Conservation (phyloP, 2,113 vertebrate genomes). For the Corythoichthys intestinalis region DNA sequence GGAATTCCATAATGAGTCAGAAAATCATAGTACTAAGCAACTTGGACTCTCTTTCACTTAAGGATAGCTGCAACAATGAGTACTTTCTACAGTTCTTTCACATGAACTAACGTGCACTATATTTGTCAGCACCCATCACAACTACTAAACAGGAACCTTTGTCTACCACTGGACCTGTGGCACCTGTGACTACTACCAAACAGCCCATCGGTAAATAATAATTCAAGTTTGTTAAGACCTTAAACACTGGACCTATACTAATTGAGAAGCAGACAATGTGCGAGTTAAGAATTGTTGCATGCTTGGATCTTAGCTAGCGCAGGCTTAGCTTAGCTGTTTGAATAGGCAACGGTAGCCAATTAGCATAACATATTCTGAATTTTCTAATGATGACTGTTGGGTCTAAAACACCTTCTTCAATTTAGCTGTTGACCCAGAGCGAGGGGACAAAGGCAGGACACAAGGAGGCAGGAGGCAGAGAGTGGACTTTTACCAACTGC, state of each 20-base stretch:
- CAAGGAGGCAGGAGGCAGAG: too few relatives aligned
- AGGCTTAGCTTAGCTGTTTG: slow-evolving; percentile 17
- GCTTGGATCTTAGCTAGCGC: slow-evolving; percentile 9
- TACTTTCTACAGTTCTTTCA: slow-evolving; percentile 11
- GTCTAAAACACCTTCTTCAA: too few relatives aligned
- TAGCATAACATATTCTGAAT: slow-evolving; percentile 14
- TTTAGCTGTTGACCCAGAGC: too few relatives aligned
- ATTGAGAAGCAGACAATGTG: slow-evolving; percentile 18
- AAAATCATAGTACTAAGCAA: slow-evolving; percentile 12
- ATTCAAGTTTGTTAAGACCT: slow-evolving; percentile 29
- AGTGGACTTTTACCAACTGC: too few relatives aligned
- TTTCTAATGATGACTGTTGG: slow-evolving; percentile 1
- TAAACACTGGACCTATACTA: slow-evolving; percentile 13
- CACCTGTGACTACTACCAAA: slow-evolving; percentile 44
- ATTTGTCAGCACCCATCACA: slow-evolving; percentile 63
- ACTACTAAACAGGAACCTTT: slow-evolving; percentile 55
- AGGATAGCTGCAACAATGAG: slow-evolving; percentile 8
- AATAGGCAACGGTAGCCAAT: slow-evolving; percentile 22
- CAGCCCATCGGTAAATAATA: slow-evolving; percentile 62
- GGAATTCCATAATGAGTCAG: slow-evolving; percentile 13
- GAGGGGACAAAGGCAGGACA: too few relatives aligned
- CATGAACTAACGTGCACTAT: slow-evolving; percentile 54
- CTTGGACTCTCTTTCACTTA: background rate
- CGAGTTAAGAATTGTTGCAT: slow-evolving; percentile 49
- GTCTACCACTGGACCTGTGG: slow-evolving; percentile 46